Percentiles rank a stretch among this genome's conserved stretches.
Conservation (phyloP, 2,888 invertebrate genomes). For the Latrodectus hesperus region DNA sequence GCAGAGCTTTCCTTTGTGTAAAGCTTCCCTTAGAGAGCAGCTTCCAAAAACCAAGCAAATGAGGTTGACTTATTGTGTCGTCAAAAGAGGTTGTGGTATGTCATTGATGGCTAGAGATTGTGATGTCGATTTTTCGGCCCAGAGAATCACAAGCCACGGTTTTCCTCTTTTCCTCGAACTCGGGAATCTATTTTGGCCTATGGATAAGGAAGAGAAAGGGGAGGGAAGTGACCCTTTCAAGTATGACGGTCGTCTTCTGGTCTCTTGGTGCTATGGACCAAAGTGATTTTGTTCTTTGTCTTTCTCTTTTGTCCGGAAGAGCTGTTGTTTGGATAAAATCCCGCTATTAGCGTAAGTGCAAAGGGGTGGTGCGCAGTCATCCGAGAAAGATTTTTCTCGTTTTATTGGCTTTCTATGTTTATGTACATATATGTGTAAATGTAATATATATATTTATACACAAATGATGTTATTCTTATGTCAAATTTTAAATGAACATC, state of each 20-base stretch:
- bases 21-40: too few species aligned
- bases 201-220: neutral
- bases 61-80: too few species aligned
- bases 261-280: neutral
- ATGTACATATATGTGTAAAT: too few species aligned
- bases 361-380: slow-evolving; percentile 17
- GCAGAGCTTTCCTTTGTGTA: too few species aligned
- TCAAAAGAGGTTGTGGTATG: too few species aligned
- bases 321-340: slow-evolving; percentile 12
- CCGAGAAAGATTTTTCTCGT: slow-evolving; percentile 20
- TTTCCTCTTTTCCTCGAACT: neutral
- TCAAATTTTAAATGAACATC: too few species aligned
- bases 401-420: slow-evolving; percentile 4
- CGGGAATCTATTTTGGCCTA: neutral
- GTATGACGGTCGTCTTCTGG: slow-evolving; percentile 1
- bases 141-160: neutral
- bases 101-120: too few species aligned
- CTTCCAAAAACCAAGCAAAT: too few species aligned
- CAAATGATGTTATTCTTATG: too few species aligned
- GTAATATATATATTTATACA: too few species aligned
- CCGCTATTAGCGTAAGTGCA: slow-evolving; percentile 54
- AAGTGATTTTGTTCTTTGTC: slow-evolving; percentile 9
- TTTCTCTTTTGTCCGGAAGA: slow-evolving; percentile 11
- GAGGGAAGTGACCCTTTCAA: slow-evolving; percentile 14
- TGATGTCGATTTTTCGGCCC: neutral